Base-by-base conservation (phyloP, 2,113 vertebrate species). In the Dinomys branickii region DNA sequence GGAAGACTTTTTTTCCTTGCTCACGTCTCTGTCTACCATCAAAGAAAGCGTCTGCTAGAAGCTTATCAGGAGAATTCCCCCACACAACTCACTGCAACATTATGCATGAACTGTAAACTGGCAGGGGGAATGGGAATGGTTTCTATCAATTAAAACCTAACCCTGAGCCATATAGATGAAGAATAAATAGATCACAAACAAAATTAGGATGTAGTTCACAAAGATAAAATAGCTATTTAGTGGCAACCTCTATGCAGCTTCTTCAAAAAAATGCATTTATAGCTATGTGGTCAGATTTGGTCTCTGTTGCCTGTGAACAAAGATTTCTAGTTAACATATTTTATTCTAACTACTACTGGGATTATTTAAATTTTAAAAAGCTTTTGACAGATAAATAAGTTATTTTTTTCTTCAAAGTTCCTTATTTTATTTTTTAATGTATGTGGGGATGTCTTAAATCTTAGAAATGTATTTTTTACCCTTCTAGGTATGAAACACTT, bases 361-460 rank as follows among this genome's bases (percentile, higher is more conserved):
- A 75, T 63, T 80, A 65, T 73, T 95, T 93, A 88, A 90, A 95
- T n/a, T 78, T 94, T 87, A 54, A 30, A 84, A 44, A 59, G 17
- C 16, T 95, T 90, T 91, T n/a, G 11, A 12, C 54, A 44, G 22
- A 22, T 80, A 63, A 41, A 67, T 67, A 56, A 16, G 58, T 88
- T 93, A 7, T 85, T 91, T 91, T 91, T 94, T 67, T 33, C 73
- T 94, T 86, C 24, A 58, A 90, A 41, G 17, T 82, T 81, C 38
- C n/a, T 1, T 65, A 50, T 77, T 38, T 24, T 33, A 38, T 94
- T 91, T 77, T 63, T 71, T 80, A 58, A 89, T 81, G 41, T 44
- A 67, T 12, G 7, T 81, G 41, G 35, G 16, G 67, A 78, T 93
- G 58, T 71, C 38, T 85, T 94, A 71, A 65, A 20, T 90, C 86